Base-by-base conservation (phyloP, 2,113 vertebrate genomes). In the Pomatorhinus ruficollis region DNA sequence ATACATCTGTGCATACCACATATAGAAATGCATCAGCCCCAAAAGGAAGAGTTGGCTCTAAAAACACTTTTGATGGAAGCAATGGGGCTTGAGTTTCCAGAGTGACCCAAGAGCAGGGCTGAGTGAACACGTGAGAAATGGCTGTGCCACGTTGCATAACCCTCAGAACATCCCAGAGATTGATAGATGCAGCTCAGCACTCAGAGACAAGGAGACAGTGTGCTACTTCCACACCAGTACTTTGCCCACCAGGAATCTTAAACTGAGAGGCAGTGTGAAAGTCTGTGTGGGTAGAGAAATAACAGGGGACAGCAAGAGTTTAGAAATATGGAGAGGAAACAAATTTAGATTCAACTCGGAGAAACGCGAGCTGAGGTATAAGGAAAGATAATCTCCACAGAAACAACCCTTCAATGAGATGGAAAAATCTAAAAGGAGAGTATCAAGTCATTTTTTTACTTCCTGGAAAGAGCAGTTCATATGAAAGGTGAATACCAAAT, bases 251-350 rank as follows among this genome's bases (percentile, higher is more conserved):
- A 97, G 95, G 84, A 93, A 93, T 92, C 85, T 93, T 86, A 70
- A 96, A 90, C 96, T 93, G 96, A 96, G 95, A 97, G 92, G 93
- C 95, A 97, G 96, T 96, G 96, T 97, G 95, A 95, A 96, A 96
- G 93, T 96, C 92, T 96, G 96, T 89, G 96, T 96, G 90, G 96
- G 96, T 6, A 96, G 95, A 96, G 95, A 97, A 97, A 96, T 96
- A 97, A 97, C 95, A 96, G 96, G 88, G 95, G 93, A 96, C 96
- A 94, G 85, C 85, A 64, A 95, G 83, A 95, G 88, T 96, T 97
- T 96, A 96, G 96, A 94, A 97, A 94, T 93, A 94, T 71, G 92
- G 90, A 63, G 66, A 90, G 85, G 76, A 95, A 95, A 93, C 68
- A 96, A 96, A 96, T 94, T 96, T 96, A 96, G 95, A 95, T 90